Evolutionary conservation across 2,888 invertebrate species (phyloP).

Genomic region (Acleris laterana): DNA sequence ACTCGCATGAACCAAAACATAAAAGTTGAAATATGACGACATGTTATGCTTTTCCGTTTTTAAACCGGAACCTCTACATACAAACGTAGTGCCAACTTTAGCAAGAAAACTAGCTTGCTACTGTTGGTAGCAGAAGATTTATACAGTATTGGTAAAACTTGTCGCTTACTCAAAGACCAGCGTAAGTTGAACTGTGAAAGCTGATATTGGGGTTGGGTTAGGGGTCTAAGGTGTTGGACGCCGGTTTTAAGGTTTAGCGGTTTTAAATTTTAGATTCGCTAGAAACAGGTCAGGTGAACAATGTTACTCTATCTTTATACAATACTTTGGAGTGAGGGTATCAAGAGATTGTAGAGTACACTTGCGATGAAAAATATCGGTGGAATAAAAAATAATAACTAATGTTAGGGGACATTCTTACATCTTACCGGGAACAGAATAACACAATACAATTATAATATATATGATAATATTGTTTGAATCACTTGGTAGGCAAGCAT

Average conservation of each 20-base stretch:
- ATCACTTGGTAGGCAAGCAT: too few species aligned
- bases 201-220: neutral
- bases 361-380: neutral
- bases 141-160: slow-evolving; percentile 9
- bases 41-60: slow-evolving; percentile 7
- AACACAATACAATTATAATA: too few species aligned
- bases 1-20: neutral
- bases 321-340: slow-evolving; percentile 1
- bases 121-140: slow-evolving; percentile 15
- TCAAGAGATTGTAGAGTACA: slow-evolving; percentile 8
- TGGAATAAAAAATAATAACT: neutral
- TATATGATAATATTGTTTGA: too few species aligned
- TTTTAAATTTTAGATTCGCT: slow-evolving; percentile 23
- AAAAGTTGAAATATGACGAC: slow-evolving; percentile 19
- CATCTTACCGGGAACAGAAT: too few species aligned
- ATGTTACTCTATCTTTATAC: slow-evolving; percentile 16
- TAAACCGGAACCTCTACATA: slow-evolving; percentile 3
- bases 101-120: slow-evolving; percentile 7
- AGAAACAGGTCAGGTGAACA: slow-evolving; percentile 7
- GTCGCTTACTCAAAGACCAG: slow-evolving; percentile 5
- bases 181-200: neutral
- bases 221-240: slow-evolving; percentile 1
- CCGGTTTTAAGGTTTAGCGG: slow-evolving; percentile 3
- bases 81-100: slow-evolving; percentile 14
- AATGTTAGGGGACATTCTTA: neutral